Percentiles rank a stretch among this genome's conserved stretches.
Conservation (phyloP, 2,113 vertebrate species). For the Channa argus region DNA sequence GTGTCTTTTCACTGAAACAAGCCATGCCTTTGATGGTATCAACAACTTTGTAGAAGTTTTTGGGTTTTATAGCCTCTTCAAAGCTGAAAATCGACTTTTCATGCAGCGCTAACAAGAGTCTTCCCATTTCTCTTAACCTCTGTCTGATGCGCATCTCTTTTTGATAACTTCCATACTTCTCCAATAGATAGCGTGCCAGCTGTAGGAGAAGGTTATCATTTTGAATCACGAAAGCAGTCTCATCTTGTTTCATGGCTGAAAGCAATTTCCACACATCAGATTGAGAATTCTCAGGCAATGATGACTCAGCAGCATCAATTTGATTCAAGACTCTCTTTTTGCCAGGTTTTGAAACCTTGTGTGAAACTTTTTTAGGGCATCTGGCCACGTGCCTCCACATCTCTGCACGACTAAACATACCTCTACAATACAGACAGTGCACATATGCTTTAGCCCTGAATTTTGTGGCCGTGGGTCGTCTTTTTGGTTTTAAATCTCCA, state of each 20-base stretch:
- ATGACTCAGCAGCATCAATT: conserved; percentile 9
- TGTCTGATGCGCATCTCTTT: conserved; percentile 33
- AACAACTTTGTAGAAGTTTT: conserved; percentile 54
- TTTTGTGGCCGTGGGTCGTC: fast-evolving
- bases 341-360: not conserved
- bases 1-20: conserved; percentile 29
- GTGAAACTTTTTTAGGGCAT: conserved; percentile 17
- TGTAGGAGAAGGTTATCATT: conserved; percentile 51
- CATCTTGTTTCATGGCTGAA: conserved; percentile 38
- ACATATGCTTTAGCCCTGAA: not conserved
- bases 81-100: conserved; percentile 38
- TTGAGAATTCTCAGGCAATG: conserved; percentile 7
- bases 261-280: conserved; percentile 46
- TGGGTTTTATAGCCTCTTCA: conserved; percentile 47
- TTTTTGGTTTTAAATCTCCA: conserved; percentile 41
- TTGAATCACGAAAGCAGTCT: conserved; percentile 20
- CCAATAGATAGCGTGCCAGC: conserved; percentile 31
- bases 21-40: conserved; percentile 32
- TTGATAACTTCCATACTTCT: conserved; percentile 16
- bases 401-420: not conserved
- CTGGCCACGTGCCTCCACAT: conserved; percentile 37
- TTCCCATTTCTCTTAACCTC: conserved; percentile 56
- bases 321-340: not conserved
- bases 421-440: conserved; percentile 63
- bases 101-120: conserved; percentile 45